These are phyloP conservation scores for Stegostoma tigrinum DNA, from an alignment of 2,113 vertebrate genomes.

Conservation along the genomic window DNA sequence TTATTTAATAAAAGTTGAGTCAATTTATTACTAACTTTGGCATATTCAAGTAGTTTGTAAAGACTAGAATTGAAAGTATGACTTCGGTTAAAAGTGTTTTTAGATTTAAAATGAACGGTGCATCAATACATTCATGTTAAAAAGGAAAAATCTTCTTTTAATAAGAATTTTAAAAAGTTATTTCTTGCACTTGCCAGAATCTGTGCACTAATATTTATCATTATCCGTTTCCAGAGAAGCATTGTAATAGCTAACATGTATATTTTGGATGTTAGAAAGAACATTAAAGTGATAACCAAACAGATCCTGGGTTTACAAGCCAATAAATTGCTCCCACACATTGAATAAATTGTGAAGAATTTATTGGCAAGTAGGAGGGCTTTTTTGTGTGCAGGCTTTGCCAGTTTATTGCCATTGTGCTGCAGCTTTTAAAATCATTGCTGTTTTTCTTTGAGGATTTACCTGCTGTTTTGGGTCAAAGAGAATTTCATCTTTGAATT, in stretches of 20 bases:
- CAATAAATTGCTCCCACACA: conserved; percentile 20
- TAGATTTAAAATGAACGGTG: not conserved
- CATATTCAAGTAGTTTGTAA: not conserved
- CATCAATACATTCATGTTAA: not conserved
- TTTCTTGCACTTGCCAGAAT: not conserved
- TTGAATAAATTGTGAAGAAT: conserved; percentile 5
- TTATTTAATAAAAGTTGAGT: not conserved
- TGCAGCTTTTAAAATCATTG: not conserved
- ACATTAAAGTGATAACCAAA: not conserved
- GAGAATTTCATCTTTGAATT: not conserved
- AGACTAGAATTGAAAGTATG: not conserved
- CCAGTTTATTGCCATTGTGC: conserved; percentile 18
- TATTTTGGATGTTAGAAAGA: not conserved
- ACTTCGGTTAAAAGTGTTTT: not conserved
- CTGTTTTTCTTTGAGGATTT: conserved; percentile 11
- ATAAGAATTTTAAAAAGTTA: not conserved
- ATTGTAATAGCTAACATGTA: not conserved
- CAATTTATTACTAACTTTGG: not conserved
- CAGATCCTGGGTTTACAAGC: conserved; percentile 1
- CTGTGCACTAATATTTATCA: not conserved
- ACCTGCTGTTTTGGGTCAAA: conserved; percentile 12
- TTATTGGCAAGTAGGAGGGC: not conserved
- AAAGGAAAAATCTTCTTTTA: not conserved
- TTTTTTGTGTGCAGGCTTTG: not conserved
- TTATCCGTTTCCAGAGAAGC: not conserved